Evolutionary conservation across 1,140 invertebrate genomes (phyloP).

Genomic region (Campodea augens): DNA sequence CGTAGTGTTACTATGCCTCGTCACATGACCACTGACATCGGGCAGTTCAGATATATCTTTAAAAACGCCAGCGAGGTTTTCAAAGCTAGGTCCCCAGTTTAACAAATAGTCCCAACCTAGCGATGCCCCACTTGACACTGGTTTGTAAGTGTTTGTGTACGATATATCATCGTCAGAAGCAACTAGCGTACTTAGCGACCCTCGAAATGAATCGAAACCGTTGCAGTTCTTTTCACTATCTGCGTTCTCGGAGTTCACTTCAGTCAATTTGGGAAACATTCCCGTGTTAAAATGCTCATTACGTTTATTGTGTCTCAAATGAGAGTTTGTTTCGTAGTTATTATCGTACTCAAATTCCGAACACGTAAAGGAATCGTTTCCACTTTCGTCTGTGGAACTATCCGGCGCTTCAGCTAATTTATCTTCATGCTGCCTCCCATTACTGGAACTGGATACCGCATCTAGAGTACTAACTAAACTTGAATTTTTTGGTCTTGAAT

Average conservation of each 20-base stretch:
- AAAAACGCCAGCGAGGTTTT: conserved; percentile 84
- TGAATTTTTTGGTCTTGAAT: conserved; percentile 61
- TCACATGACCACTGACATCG: conserved; percentile 43
- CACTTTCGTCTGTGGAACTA: conserved; percentile 82
- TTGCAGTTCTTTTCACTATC: conserved; percentile 23
- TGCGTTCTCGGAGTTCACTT: conserved; percentile 27
- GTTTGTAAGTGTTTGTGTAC: conserved; percentile 45
- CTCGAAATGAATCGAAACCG: conserved; percentile 46
- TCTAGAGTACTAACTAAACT: conserved; percentile 82
- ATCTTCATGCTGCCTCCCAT: conserved; percentile 28
- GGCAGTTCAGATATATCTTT: conserved; percentile 89
- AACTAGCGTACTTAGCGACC: conserved; percentile 76
- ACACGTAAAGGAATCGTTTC: conserved; percentile 93
- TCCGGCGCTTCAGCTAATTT: conserved; percentile 23
- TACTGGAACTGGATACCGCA: conserved; percentile 78
- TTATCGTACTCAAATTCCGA: conserved; percentile 95
- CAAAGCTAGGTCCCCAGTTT: conserved; percentile 91
- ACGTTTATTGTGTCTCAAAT: conserved; percentile 35
- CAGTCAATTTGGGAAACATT: conserved; percentile 47
- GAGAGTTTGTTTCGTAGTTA: conserved; percentile 49
- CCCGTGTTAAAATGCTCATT: conserved; percentile 29
- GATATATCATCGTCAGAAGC: conserved; percentile 79
- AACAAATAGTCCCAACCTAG: conserved; percentile 83
- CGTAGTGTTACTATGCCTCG: conserved; percentile 39
- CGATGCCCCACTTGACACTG: conserved; percentile 43